phyloP scores from a whole-genome alignment of 1,140 invertebrate species.

The Drosophila subpulchrella region DNA sequence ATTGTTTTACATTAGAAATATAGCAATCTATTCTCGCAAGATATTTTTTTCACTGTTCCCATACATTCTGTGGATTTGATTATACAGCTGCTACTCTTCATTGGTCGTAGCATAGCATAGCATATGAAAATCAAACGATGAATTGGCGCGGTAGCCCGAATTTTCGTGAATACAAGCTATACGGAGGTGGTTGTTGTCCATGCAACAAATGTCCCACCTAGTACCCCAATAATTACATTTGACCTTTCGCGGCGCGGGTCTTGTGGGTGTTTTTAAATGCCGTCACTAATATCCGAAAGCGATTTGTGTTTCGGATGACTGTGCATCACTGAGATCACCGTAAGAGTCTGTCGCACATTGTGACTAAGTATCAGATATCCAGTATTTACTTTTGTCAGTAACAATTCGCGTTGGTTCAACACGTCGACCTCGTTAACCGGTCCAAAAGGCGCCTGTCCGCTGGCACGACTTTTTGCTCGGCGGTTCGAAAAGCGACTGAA shows the following conservation, averaged over 20 bases:
- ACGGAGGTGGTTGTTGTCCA: constrained; percentile 16
- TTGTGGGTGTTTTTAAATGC: constrained; percentile 9
- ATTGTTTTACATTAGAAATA: too few relatives aligned
- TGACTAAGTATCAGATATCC: constrained; percentile 18
- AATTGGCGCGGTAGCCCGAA: constrained; percentile 40
- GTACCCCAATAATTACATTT: constrained; percentile 41
- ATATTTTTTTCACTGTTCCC: constrained; percentile 22
- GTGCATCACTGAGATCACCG: constrained; percentile 33
- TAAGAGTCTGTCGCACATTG: not conserved
- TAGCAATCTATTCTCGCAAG: too few relatives aligned
- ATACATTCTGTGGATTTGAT: constrained; percentile 21
- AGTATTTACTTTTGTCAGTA: constrained; percentile 47
- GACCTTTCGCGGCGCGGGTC: constrained; percentile 37
- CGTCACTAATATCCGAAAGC: constrained; percentile 5
- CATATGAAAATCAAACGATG: constrained; percentile 49
- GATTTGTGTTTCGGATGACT: constrained; percentile 28
- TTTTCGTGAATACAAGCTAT: constrained; percentile 15
- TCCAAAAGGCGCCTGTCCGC: constrained; percentile 28
- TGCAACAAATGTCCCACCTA: constrained; percentile 38
- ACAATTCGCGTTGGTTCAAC: constrained; percentile 43
- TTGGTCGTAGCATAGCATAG: constrained; percentile 45
- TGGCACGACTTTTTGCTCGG: constrained; percentile 40
- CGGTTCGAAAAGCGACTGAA: constrained; percentile 40
- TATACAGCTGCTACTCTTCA: constrained; percentile 42
- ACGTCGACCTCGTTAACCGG: constrained; percentile 60